Evolutionary conservation across 1,140 invertebrate species (phyloP), one percentile per base, ranked within the genome.

Genomic region (Metopolophium dirhodum): DNA sequence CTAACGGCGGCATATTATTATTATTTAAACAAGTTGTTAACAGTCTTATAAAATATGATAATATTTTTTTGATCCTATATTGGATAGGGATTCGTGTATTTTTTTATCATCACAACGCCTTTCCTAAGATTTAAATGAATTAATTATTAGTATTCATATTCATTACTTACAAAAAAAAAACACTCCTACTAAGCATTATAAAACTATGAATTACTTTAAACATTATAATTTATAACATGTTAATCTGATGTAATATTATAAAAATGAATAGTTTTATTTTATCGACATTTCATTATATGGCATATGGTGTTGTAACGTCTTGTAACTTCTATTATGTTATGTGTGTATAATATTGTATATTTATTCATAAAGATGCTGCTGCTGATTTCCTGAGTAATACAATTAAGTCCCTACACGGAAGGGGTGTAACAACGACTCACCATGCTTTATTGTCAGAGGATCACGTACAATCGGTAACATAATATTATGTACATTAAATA

Each of bases 371-470:
- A 90, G 89, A 90, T 37, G 91, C 91, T 30, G 49, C 77, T 18
- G 82, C 49, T n/a, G 91, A 93, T 93, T 93, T 93, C 49, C 49
- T 83, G 49, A 83, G 91, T 41, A 93, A 93, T 45, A 85, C 82
- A 83, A 83, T 93, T 37, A 93, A 93, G 49, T 93, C 91, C 18
- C 49, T 93, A 54, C 91, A 93, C 91, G 91, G 82, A 54, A 93
- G 35, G 41, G 91, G 77, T 41, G 77, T 93, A 37, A 93, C 91
- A 23, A 93, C 91, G n/a, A 93, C 91, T 30, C 91, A 93, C 35
- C 49, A 93, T 18, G 77, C 35, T 41, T 86, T 93, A 37, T 86
- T 51, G 7, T 41, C 77, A 20, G 14, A 51, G 14, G 91, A 93
- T 45, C 77, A 93, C 82, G 77, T 93, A 22, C 82, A 93, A 93